phyloP scores from a whole-genome alignment of 2,888 invertebrate species.

The Chymomyza fuscimana region DNA sequence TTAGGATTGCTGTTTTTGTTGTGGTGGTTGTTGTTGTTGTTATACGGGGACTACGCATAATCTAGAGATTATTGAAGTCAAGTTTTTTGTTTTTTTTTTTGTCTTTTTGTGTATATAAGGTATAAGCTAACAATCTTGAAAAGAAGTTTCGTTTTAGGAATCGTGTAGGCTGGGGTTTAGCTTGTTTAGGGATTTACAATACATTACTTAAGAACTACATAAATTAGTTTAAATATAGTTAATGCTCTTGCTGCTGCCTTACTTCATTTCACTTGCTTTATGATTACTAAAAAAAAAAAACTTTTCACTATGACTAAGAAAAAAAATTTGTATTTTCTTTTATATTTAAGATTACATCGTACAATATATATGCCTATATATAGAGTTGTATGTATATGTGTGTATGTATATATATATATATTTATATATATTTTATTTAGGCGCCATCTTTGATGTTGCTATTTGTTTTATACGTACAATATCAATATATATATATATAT shows the following conservation, averaged over 20 bases:
- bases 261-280: conserved; percentile 37
- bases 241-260: not conserved
- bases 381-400: conserved; percentile 18
- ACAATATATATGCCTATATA: conserved; percentile 33
- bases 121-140: no score
- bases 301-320: conserved; percentile 65
- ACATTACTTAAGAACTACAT: conserved; percentile 67
- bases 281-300: conserved; percentile 67
- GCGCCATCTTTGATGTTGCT: conserved; percentile 72
- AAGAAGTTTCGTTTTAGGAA: not conserved
- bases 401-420: conserved; percentile 27
- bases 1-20: conserved; percentile 3
- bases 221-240: conserved; percentile 53
- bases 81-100: no score
- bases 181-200: conserved; percentile 38
- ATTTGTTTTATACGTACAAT: conserved; percentile 36
- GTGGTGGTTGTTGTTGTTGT: not conserved
- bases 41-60: not conserved
- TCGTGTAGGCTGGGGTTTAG: conserved; percentile 14
- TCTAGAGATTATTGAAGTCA: no score
- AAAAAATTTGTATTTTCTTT: conserved; percentile 51
- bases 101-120: no score
- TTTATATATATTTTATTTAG: conserved; percentile 39
- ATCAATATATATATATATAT: conserved; percentile 50
- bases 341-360: conserved; percentile 62